Evolutionary conservation across 1,140 invertebrate species (phyloP), one percentile per base, ranked within the genome.

Genomic region (Tetraneura akinire): DNA sequence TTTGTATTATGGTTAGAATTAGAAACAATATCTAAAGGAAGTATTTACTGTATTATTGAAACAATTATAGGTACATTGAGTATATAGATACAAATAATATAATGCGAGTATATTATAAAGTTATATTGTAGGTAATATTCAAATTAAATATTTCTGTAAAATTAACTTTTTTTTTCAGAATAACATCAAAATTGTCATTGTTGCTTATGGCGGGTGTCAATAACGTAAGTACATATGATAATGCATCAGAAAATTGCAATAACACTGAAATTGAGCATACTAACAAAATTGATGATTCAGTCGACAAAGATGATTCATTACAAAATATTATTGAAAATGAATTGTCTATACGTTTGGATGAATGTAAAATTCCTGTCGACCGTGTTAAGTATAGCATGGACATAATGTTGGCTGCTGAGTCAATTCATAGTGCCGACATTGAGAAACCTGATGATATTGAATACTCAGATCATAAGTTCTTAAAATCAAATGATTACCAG

Each of bases 131-230:
- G 8, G 32, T n/a, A n/a, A n/a, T n/a, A 37, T 3, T 37, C 32
- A 8, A 37, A 37, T 37, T 37, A 37, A 37, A 37, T 37, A 3
- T 37, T 21, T 42, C 0, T 66, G 10, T 14, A 37, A 4, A 14
- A 45, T 66, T 60, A 66, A 21, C 10, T 64, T 29, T 71, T 51
- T 53, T 14, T 53, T 71, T 51, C 45, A 71, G 68, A n/a, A 51
- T 29, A 71, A 51, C 68, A 14, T 76, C n/a, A 45, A 45, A 26
- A 47, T 3, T 8, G 6, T 47, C 55, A 78, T 14, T 13, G 21
- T 55, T 78, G 74, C 55, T 62, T 45, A 78, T 78, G 74, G 74
- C 74, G 74, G 74, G 74, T 23, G 74, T 78, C n/a, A 78, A 78
- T 14, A 78, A 57, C 74, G 74, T 78, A 78, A 78, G 74, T 78